These are phyloP conservation scores for Scytalopus superciliaris DNA, from an alignment of 2,113 vertebrate species.

Conservation along the genomic window DNA sequence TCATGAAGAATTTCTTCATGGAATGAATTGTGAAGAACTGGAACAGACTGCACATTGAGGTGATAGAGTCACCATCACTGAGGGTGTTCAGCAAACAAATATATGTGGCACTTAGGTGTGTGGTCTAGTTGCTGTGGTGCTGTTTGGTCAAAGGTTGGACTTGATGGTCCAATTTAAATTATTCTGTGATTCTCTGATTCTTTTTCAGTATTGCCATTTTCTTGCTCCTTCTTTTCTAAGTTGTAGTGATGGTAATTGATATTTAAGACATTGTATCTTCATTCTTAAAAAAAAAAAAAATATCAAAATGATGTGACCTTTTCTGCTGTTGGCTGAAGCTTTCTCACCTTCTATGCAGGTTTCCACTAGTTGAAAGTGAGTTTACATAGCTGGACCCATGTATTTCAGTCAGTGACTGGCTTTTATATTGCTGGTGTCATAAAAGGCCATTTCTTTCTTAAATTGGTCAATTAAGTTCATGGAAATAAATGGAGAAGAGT, in stretches of 20 bases:
- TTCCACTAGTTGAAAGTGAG: constrained; percentile 67
- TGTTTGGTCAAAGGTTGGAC: not conserved
- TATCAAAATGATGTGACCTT: too few species aligned
- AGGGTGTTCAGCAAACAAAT: too few species aligned
- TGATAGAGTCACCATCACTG: not conserved
- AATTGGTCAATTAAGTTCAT: constrained; percentile 74
- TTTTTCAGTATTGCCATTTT: not conserved
- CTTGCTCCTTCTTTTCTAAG: constrained; percentile 24
- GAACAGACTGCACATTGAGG: not conserved
- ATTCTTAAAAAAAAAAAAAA: constrained; percentile 3
- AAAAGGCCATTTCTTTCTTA: constrained; percentile 67
- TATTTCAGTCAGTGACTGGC: constrained; percentile 70
- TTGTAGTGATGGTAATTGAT: not conserved
- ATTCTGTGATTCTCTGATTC: not conserved
- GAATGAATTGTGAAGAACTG: not conserved
- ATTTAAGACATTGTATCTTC: constrained; percentile 5
- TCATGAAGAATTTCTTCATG: not conserved
- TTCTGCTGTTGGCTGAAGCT: constrained; percentile 31
- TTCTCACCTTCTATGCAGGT: constrained; percentile 18
- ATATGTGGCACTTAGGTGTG: not conserved
- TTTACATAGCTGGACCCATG: constrained; percentile 51
- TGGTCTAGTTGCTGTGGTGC: not conserved
- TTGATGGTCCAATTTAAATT: not conserved
- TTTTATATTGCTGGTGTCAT: constrained; percentile 73
- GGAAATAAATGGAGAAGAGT: constrained; percentile 67